Base-by-base conservation (phyloP, 2,113 vertebrate species). In the Camelus bactrianus region DNA sequence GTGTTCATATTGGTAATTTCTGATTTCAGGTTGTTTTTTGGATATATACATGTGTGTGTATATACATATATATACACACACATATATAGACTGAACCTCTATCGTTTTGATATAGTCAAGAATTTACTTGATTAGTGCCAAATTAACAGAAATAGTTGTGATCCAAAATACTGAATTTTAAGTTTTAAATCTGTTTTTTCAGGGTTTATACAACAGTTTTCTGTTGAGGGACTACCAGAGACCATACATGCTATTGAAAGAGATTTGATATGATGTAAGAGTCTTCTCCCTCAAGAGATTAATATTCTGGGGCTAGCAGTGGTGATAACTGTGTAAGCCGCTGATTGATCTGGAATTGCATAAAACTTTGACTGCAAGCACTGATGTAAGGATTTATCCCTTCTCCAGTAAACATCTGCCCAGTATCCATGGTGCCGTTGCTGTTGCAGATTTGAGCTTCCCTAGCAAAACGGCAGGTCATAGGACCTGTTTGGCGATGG, bases 121-220 rank as follows among this genome's bases (percentile, higher is more conserved):
- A 72, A 80, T 80, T 75, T 13, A 83, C 20, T n/a, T 58, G 11
- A 52, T 93, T 30, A 67, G 10, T 62, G 42, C 26, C 16, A 60
- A 83, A 77, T 32, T 87, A 58, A 56, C 32, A 19, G 38, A 64
- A 79, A 85, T 3, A 35, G 32, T 54, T 91, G 4, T 54, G 2
- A 76, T 87, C 42, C 15, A 69, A 62, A 88, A 54, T 93, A 82
- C 6, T 90, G 28, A 80, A n/a, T 80, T 96, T 73, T 75, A 70
- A 85, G 20, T 92, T 95, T 62, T n/a, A 79, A 60, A 76, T 58
- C 13, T 32, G 12, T 20, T 56, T 85, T 73, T 82, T 62, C 5
- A 52, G 26, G 50, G 3, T 93, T 80, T 77, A 38, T 79, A 13
- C 3, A 89, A 35, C 22, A 73, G 6, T 28, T 67, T 80, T 79